Conservation (phyloP, 92 coral and sea anemone genomes). For the Zoanthus gigantus region DNA sequence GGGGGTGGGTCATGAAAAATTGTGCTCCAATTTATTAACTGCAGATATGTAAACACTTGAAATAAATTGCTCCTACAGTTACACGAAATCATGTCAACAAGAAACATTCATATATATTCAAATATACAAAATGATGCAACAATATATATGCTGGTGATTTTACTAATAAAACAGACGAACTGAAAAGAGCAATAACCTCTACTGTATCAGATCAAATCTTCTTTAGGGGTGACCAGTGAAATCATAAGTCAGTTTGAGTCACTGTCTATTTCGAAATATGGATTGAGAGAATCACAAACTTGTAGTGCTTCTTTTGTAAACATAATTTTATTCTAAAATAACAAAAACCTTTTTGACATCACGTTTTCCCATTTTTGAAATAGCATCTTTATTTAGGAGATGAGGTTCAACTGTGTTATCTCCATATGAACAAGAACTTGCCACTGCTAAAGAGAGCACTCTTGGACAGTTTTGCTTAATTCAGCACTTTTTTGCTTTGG, state of each 20-base stretch:
- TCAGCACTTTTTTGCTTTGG: conserved; percentile 38
- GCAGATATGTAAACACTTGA: conserved; percentile 1
- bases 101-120: too few species aligned
- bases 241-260: background rate
- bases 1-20: conserved; percentile 11
- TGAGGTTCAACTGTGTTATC: conserved; percentile 19
- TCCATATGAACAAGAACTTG: conserved; percentile 28
- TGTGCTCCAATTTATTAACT: background rate
- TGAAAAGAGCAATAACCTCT: too few species aligned
- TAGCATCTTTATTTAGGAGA: conserved; percentile 11
- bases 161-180: too few species aligned
- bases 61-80: conserved; percentile 10
- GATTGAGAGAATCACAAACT: background rate
- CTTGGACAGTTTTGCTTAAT: conserved; percentile 37
- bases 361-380: conserved; percentile 41
- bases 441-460: conserved; percentile 24
- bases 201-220: too few species aligned
- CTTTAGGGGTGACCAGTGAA: background rate
- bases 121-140: too few species aligned
- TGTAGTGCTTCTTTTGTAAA: conserved; percentile 11
- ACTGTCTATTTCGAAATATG: background rate
- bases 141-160: too few species aligned
- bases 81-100: too few species aligned
- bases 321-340: background rate
- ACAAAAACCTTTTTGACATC: conserved; percentile 30